These are phyloP conservation scores for Teleiodes luculella DNA, from an alignment of 2,888 invertebrate species.

Conservation along the genomic window DNA sequence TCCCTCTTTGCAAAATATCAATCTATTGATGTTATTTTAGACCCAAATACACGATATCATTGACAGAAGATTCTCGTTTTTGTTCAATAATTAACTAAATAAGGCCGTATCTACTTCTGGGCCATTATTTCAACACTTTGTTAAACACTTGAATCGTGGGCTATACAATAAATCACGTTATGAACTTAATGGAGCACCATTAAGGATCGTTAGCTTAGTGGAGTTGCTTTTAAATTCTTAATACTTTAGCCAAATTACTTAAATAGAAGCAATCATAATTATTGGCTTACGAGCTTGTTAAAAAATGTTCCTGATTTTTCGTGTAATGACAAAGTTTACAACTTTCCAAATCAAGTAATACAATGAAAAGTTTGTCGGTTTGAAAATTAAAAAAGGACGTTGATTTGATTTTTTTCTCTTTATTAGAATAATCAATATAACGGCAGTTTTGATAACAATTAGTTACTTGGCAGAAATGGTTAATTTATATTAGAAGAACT, in stretches of 20 bases:
- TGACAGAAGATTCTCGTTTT: neutral
- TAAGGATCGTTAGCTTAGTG: slow-evolving; percentile 14
- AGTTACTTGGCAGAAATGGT: no score
- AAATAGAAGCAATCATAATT: neutral
- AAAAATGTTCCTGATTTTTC: neutral
- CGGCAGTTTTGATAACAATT: no score
- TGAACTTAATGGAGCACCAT: slow-evolving; percentile 16
- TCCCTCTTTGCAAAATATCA: no score
- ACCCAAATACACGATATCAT: neutral
- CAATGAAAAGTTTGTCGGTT: no score
- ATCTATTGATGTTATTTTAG: no score
- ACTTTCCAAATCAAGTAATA: no score
- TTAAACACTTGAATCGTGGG: slow-evolving; percentile 9
- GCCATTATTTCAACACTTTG: neutral
- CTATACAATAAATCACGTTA: slow-evolving; percentile 16
- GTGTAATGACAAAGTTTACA: neutral
- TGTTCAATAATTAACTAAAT: neutral
- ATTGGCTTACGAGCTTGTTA: neutral
- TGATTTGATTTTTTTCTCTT: no score
- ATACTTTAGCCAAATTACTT: slow-evolving; percentile 9
- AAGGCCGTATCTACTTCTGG: neutral
- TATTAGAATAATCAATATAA: no score
- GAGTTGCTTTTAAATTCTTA: slow-evolving; percentile 14
- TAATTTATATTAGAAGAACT: no score
- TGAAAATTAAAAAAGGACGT: no score